phyloP scores from a whole-genome alignment of 2,797 vertebrate genomes.

The Microctenopoma lineatum region DNA sequence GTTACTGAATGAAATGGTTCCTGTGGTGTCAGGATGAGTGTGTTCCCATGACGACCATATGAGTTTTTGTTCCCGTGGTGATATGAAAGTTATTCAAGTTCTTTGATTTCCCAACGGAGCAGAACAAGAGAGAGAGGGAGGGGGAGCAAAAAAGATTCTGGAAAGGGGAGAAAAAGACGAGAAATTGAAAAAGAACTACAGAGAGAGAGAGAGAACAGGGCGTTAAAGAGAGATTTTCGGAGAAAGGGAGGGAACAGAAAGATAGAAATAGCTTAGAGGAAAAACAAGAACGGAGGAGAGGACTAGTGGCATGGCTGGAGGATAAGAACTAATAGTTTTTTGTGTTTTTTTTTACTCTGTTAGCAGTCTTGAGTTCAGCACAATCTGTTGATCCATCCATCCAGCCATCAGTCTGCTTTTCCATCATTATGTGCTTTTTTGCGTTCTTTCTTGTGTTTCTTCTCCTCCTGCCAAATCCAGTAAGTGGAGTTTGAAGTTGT shows the following conservation, averaged over 20 bases:
- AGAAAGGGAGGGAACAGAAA: slow-evolving; percentile 2
- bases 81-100: slow-evolving; percentile 63
- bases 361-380: slow-evolving; percentile 32
- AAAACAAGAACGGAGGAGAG: slow-evolving; percentile 16
- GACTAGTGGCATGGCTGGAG: slow-evolving; percentile 26
- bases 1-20: slow-evolving; percentile 40
- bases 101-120: slow-evolving; percentile 66
- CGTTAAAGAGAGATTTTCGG: slow-evolving; percentile 45
- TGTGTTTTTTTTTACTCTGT: slow-evolving; percentile 51
- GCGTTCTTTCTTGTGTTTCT: neutral
- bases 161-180: slow-evolving; percentile 12
- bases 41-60: slow-evolving; percentile 51
- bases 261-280: slow-evolving; percentile 17
- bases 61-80: slow-evolving; percentile 54
- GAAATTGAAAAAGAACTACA: neutral
- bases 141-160: neutral
- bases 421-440: neutral
- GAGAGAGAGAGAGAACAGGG: slow-evolving; percentile 23
- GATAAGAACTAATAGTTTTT: slow-evolving; percentile 60
- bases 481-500: slow-evolving; percentile 25
- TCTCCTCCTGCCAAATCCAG: slow-evolving; percentile 5
- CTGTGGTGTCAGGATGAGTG: slow-evolving; percentile 38
- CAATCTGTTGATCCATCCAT: slow-evolving; percentile 23
- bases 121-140: slow-evolving; percentile 7
- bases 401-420: neutral